Evolutionary conservation across 2,888 invertebrate genomes (phyloP).

Genomic region (Amphimallon solstitiale): DNA sequence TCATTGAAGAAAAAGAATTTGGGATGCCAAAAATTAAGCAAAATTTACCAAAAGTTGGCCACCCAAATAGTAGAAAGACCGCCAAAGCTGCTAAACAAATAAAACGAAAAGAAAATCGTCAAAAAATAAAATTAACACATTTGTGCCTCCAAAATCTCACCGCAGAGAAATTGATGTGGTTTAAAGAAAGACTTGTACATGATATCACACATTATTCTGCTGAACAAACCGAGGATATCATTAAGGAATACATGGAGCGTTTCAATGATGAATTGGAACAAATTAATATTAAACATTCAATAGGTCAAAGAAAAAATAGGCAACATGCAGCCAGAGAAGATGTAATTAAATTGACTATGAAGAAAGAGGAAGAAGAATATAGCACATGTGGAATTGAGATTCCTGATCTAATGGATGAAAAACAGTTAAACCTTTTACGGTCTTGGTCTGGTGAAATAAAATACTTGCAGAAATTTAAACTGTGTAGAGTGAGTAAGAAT

Average conservation of each 20-base stretch:
- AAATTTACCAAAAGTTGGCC: constrained; percentile 72
- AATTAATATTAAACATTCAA: constrained; percentile 80
- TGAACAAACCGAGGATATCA: constrained; percentile 69
- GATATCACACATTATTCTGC: constrained; percentile 67
- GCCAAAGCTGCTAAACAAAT: constrained; percentile 76
- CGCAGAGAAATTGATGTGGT: constrained; percentile 84
- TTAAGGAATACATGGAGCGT: constrained; percentile 70
- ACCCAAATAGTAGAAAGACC: constrained; percentile 88
- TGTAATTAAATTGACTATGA: constrained; percentile 79
- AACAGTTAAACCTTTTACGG: constrained; percentile 70
- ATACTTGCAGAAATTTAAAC: constrained; percentile 73
- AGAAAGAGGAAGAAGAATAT: constrained; percentile 79
- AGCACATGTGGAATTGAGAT: constrained; percentile 82
- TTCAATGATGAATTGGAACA: constrained; percentile 84
- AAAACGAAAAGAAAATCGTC: constrained; percentile 61
- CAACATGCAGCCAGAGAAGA: constrained; percentile 86
- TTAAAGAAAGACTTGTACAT: constrained; percentile 72
- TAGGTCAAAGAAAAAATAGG: constrained; percentile 76
- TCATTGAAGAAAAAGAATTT: constrained; percentile 41
- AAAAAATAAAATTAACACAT: constrained; percentile 72
- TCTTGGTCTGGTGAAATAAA: constrained; percentile 77
- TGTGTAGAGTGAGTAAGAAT: constrained; percentile 68
- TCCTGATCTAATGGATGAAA: constrained; percentile 72
- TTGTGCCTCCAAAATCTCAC: constrained; percentile 77
- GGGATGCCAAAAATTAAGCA: constrained; percentile 62